Conservation (phyloP, 2,113 vertebrate genomes). For the Perccottus glenii region DNA sequence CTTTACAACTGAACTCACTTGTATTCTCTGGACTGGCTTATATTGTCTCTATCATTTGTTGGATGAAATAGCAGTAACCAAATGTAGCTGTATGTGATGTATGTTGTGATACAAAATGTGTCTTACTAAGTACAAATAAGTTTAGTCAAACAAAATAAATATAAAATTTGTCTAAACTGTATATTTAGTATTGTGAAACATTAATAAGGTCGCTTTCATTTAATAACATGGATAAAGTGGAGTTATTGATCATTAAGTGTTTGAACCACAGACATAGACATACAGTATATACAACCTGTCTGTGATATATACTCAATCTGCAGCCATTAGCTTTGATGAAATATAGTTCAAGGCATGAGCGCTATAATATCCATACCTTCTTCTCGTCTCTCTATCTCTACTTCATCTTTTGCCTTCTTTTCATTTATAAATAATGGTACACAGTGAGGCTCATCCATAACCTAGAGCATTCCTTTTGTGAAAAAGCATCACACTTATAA, state of each 20-base stretch:
- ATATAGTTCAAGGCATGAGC: slow-evolving; percentile 70
- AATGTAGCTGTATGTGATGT: too few relatives aligned
- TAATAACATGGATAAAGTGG: background rate
- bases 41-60: too few relatives aligned
- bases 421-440: slow-evolving; percentile 79
- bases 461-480: slow-evolving; percentile 53
- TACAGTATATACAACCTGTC: slow-evolving; percentile 20
- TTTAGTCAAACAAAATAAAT: too few relatives aligned
- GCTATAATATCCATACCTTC: slow-evolving; percentile 67
- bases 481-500: slow-evolving; percentile 71
- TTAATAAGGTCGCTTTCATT: slow-evolving; percentile 68
- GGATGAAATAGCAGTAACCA: too few relatives aligned
- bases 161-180: too few relatives aligned
- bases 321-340: slow-evolving; percentile 72
- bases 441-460: slow-evolving; percentile 77
- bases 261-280: slow-evolving; percentile 4
- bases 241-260: slow-evolving; percentile 31
- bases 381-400: slow-evolving; percentile 51
- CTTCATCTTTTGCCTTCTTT: slow-evolving; percentile 56
- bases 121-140: too few relatives aligned
- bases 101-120: too few relatives aligned
- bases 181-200: slow-evolving; percentile 26
- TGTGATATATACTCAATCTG: slow-evolving; percentile 55
- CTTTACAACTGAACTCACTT: too few relatives aligned
- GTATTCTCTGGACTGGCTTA: too few relatives aligned